A percentile compares a stretch with the other conserved stretches of the same genome.
These are phyloP conservation scores for Sinocyclocheilus anshuiensis DNA, from an alignment of 2,113 vertebrate genomes.

Conservation along the genomic window DNA sequence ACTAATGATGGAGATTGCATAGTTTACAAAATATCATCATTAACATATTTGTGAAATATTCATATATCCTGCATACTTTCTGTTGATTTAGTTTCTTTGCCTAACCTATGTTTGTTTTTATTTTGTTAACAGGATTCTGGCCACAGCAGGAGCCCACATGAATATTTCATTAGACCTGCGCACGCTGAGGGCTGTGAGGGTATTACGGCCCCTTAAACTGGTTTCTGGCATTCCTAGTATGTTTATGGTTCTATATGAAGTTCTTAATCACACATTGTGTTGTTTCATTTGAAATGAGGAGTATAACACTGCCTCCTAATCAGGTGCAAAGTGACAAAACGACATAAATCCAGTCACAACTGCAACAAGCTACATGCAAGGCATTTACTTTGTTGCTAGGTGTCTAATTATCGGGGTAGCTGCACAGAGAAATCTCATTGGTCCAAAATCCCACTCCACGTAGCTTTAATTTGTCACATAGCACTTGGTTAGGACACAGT, in stretches of 20 bases:
- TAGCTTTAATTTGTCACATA: not conserved
- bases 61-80: slow-evolving; percentile 16
- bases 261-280: not conserved
- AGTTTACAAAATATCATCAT: not conserved
- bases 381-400: not conserved
- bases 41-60: slow-evolving; percentile 8
- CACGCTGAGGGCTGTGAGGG: slow-evolving; percentile 91
- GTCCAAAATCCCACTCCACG: not conserved
- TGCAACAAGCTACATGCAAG: not conserved
- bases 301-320: not conserved
- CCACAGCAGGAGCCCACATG: slow-evolving; percentile 93
- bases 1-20: not conserved
- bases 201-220: slow-evolving; percentile 93
- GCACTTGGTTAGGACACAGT: not conserved
- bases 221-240: slow-evolving; percentile 98
- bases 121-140: slow-evolving; percentile 85
- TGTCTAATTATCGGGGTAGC: not conserved
- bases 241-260: slow-evolving; percentile 53
- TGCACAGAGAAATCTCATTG: not conserved
- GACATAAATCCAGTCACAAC: not conserved
- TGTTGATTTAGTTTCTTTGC: slow-evolving; percentile 28
- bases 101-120: slow-evolving; percentile 37
- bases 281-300: not conserved
- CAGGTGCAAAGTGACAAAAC: not conserved
- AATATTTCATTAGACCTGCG: slow-evolving; percentile 96